These are phyloP conservation scores for Shinisaurus crocodilurus DNA, from an alignment of 2,113 vertebrate genomes.

Conservation along the genomic window DNA sequence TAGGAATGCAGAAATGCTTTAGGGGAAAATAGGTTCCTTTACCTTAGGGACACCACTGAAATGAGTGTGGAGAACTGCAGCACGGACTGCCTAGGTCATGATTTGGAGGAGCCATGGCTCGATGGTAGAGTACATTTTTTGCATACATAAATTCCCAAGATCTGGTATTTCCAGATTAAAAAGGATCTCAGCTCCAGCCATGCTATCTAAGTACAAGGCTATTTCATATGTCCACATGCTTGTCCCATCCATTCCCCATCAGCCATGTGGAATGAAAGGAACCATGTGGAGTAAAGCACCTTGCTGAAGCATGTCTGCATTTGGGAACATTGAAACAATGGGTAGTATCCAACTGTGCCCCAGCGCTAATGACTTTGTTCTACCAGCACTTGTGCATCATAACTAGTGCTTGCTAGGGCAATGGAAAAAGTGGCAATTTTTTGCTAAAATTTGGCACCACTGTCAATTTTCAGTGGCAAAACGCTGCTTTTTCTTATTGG, in stretches of 20 bases:
- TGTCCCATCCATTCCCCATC: not conserved
- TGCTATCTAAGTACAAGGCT: not conserved
- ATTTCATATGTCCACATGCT: not conserved
- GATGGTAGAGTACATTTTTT: not conserved
- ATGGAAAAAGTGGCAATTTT: too few relatives aligned
- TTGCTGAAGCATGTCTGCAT: not conserved
- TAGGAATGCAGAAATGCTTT: not conserved
- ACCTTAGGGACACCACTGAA: not conserved
- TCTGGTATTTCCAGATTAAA: not conserved
- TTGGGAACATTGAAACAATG: not conserved
- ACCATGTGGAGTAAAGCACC: not conserved
- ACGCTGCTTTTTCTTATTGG: too few relatives aligned
- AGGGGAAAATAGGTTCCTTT: not conserved
- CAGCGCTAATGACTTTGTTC: too few relatives aligned
- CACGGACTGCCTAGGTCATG: too few relatives aligned
- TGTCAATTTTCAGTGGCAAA: too few relatives aligned
- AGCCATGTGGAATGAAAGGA: not conserved
- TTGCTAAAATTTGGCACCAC: too few relatives aligned
- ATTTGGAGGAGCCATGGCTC: not conserved
- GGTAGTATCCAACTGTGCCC: too few relatives aligned
- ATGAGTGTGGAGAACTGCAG: not conserved
- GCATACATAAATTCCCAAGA: not conserved
- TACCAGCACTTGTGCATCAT: not conserved
- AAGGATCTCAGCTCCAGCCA: not conserved
- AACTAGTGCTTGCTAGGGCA: not conserved